Conservation (phyloP, 2,797 vertebrate genomes). For the Melanitta fusca region DNA sequence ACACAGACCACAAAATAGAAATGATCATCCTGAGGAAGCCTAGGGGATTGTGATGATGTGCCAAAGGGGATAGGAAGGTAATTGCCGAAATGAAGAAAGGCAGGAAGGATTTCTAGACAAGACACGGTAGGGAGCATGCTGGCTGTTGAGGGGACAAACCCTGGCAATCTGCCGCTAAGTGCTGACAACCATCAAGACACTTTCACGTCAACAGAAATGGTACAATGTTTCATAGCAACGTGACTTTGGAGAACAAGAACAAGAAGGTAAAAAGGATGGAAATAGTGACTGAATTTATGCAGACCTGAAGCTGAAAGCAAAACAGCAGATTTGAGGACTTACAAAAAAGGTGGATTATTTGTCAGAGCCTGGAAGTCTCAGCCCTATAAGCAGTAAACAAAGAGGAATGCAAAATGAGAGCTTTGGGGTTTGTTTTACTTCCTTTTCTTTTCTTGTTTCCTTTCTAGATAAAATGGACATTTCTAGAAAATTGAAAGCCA, state of each 20-base stretch:
- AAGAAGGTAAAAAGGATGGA: neutral
- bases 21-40: neutral
- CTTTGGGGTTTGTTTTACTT: neutral
- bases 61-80: neutral
- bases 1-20: neutral
- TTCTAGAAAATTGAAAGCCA: neutral
- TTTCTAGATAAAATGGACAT: neutral
- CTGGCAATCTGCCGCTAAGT: fast-evolving
- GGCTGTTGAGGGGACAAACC: neutral
- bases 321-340: neutral
- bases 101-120: neutral
- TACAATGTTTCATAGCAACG: neutral
- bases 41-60: neutral
- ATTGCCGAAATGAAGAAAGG: neutral
- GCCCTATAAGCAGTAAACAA: neutral
- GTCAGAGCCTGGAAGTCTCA: neutral
- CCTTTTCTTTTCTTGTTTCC: neutral
- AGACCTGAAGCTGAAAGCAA: neutral
- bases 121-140: neutral
- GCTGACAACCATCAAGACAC: neutral
- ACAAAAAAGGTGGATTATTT: neutral
- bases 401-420: neutral
- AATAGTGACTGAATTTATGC: neutral
- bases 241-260: neutral
- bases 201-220: neutral